Percentiles rank a stretch among this genome's conserved stretches.
Conservation (phyloP, 2,797 vertebrate species). For the Phrynocephalus guinanensis region DNA sequence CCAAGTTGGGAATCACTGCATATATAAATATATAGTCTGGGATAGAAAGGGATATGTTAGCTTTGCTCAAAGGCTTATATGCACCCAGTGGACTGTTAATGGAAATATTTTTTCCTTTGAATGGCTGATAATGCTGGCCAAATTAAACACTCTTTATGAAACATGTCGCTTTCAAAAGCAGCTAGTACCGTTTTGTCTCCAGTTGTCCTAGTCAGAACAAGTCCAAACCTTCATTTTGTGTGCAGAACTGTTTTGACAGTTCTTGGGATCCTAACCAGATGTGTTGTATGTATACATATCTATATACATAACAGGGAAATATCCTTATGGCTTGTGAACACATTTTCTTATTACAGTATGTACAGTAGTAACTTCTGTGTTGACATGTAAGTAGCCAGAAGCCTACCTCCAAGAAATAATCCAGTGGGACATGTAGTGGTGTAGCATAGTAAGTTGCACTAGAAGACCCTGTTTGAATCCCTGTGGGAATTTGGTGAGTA, state of each 20-base stretch:
- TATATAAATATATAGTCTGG: constrained; percentile 52
- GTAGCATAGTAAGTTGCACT: too few species aligned
- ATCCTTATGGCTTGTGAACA: constrained; percentile 56
- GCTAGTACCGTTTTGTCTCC: constrained; percentile 21
- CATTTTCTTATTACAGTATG: neutral
- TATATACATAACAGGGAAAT: constrained; percentile 36
- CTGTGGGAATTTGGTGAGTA: too few species aligned
- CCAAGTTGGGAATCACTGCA: neutral
- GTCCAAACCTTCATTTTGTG: neutral
- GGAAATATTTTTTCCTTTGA: constrained; percentile 7
- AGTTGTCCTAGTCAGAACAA: neutral
- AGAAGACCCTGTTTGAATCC: too few species aligned
- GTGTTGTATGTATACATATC: constrained; percentile 17
- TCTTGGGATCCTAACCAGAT: constrained; percentile 13
- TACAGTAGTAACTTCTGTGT: constrained; percentile 15
- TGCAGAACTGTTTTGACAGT: neutral
- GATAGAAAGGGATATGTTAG: neutral
- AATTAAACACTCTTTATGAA: neutral
- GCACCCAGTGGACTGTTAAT: neutral
- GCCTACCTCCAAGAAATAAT: constrained; percentile 22
- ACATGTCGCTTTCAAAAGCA: constrained; percentile 6
- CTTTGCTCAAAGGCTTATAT: neutral
- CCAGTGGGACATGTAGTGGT: too few species aligned
- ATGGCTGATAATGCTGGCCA: constrained; percentile 8
- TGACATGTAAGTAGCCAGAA: constrained; percentile 21